Base-by-base conservation (phyloP, 2,888 invertebrate genomes). In the Coenonympha glycerion region DNA sequence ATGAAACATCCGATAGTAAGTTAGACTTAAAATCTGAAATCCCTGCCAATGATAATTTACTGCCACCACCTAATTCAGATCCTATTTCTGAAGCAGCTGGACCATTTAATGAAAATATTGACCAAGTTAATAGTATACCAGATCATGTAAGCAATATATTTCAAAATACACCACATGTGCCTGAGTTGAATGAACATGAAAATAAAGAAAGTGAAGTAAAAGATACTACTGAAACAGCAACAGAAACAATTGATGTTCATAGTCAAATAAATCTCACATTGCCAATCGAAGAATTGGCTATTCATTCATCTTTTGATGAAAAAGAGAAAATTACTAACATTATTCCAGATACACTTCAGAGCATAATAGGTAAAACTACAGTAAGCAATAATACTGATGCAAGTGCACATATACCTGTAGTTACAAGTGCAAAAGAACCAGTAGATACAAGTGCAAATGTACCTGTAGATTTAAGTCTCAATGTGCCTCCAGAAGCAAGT, bases 1-100 rank as follows among this genome's bases (percentile, higher is more conserved):
- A 60, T 52, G 56, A 73, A 60, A 64, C 71, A 51, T 65, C 71
- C 61, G 66, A 71, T 66, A 53, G 44, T 63, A 54, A 60, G 71
- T 49, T 60, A 58, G 49, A 30, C 31, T 13, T 52, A 36, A 31
- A 48, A 42, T 50, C 66, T 36, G 64, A 67, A 47, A 50, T 58
- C 37, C 53, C 44, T 58, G 66, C 68, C 30, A 64, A 76, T 61
- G 63, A 65, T 57, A 77, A 75, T 60, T 58, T 54, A 47, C 71
- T 73, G 51, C 49, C 61, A 13, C 47, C 57, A 26, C 49, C 61
- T 31, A 59, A 62, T 49, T 13, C 49, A 37, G 53, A 60, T 41
- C 60, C 55, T 45, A 63, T 61, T 42, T n/a, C 58, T 19, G 42
- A 28, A 18, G 3, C 31, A n/a, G 6, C 56, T 18, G 60, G 65